Percentiles rank a stretch among this genome's conserved stretches.
Conservation (phyloP, 2,797 vertebrate genomes). For the Siniperca obscura region DNA sequence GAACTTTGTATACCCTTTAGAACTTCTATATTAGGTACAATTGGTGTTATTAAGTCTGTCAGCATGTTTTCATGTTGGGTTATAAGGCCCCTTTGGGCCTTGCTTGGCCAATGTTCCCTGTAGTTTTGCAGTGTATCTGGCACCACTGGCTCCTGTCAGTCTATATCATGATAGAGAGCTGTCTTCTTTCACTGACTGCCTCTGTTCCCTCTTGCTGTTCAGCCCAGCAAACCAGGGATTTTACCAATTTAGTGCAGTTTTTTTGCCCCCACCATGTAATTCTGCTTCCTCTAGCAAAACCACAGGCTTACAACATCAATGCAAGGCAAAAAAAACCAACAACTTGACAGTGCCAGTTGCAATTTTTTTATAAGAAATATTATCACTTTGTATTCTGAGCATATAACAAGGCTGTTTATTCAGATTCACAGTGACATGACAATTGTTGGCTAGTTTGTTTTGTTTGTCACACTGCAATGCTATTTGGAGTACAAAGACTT, state of each 20-base stretch:
- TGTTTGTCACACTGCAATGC: neutral
- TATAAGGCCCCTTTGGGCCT: neutral
- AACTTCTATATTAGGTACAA: neutral
- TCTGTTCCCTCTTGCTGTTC: constrained; percentile 8
- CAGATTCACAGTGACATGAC: neutral
- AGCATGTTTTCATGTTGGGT: neutral
- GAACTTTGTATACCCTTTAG: neutral
- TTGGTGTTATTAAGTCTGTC: neutral
- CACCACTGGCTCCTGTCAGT: neutral
- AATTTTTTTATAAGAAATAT: neutral
- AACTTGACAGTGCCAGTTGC: constrained; percentile 4
- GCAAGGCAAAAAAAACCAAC: constrained; percentile 4
- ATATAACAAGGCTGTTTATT: neutral
- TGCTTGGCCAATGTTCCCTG: neutral
- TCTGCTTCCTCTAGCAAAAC: constrained; percentile 26
- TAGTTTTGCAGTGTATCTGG: constrained; percentile 6
- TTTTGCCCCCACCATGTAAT: neutral
- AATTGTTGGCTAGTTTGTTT: neutral
- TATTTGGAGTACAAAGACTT: neutral
- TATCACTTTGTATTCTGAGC: constrained; percentile 28
- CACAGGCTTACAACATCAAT: constrained; percentile 7
- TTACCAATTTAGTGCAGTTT: constrained; percentile 5
- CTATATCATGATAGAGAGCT: neutral
- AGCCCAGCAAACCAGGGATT: neutral
- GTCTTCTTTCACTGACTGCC: neutral